Conservation (phyloP, 1,140 invertebrate genomes). For the Epicauta chinensis region DNA sequence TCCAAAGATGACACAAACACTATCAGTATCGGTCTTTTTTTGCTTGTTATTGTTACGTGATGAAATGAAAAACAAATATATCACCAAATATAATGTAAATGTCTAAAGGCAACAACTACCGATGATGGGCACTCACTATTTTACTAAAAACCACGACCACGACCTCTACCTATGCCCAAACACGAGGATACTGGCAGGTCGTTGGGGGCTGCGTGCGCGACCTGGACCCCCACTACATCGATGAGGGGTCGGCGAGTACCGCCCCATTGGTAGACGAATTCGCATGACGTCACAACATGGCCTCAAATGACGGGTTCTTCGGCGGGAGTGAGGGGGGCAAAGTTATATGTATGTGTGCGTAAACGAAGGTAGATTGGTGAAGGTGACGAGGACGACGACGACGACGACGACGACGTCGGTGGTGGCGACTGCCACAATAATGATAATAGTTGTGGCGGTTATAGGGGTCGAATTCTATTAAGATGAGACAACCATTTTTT, state of each 20-base stretch:
- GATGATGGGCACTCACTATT: not conserved
- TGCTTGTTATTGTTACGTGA: not conserved
- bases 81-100: too few relatives aligned
- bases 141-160: slow-evolving; percentile 10
- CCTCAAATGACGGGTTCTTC: slow-evolving; percentile 8
- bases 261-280: slow-evolving; percentile 19
- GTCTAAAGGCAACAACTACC: not conserved
- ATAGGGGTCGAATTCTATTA: too few relatives aligned
- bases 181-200: slow-evolving; percentile 21
- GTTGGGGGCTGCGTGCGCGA: slow-evolving; percentile 1
- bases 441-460: too few relatives aligned
- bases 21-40: not conserved
- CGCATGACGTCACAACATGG: slow-evolving; percentile 30
- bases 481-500: too few relatives aligned
- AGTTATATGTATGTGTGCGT: not conserved
- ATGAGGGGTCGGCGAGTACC: slow-evolving; percentile 1
- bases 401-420: too few relatives aligned
- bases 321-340: slow-evolving; percentile 1
- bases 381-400: too few relatives aligned
- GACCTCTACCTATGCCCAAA: slow-evolving; percentile 13
- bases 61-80: too few relatives aligned
- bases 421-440: too few relatives aligned
- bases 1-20: not conserved
- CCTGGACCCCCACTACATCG: slow-evolving; percentile 4
- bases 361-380: too few relatives aligned